Percentiles rank a stretch among this genome's conserved stretches.
Evolutionary conservation across 2,113 vertebrate genomes (phyloP).

Genomic region (Tenebrosternarchus preto): DNA sequence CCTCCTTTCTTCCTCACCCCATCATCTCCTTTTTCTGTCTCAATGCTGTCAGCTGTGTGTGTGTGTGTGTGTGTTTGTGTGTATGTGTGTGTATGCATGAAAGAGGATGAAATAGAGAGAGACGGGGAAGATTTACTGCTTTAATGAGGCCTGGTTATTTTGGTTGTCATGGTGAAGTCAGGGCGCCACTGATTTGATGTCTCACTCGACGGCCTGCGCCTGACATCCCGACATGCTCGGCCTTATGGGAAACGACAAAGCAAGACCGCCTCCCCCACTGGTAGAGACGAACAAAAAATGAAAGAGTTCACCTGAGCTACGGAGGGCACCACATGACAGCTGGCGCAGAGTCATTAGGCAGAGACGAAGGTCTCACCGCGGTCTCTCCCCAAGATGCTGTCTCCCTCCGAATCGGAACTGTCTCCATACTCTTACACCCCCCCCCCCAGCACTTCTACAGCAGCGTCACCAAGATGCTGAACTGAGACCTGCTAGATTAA

Average conservation of each 20-base stretch:
- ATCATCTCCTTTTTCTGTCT: slow-evolving; percentile 50
- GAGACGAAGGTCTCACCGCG: neutral
- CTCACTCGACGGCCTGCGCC: neutral
- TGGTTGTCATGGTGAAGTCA: slow-evolving; percentile 51
- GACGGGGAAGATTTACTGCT: slow-evolving; percentile 26
- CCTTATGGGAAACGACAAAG: neutral
- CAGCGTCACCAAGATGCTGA: too few relatives aligned
- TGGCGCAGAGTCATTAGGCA: neutral
- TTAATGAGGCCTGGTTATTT: slow-evolving; percentile 45
- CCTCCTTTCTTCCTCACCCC: slow-evolving; percentile 27
- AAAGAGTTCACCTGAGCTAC: neutral
- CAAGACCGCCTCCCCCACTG: neutral
- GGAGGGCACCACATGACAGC: neutral
- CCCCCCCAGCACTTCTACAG: too few relatives aligned
- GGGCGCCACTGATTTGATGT: neutral
- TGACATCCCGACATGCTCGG: neutral
- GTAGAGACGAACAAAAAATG: neutral
- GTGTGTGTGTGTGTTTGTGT: slow-evolving; percentile 2
- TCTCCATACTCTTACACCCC: too few relatives aligned
- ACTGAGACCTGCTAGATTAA: too few relatives aligned
- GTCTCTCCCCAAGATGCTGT: too few relatives aligned
- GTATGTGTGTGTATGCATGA: neutral
- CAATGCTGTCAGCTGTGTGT: slow-evolving; percentile 50
- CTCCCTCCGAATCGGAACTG: too few relatives aligned
- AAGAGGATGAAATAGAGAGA: too few relatives aligned